Evolutionary conservation across 2,113 vertebrate genomes (phyloP).

Genomic region (Agapornis roseicollis): DNA sequence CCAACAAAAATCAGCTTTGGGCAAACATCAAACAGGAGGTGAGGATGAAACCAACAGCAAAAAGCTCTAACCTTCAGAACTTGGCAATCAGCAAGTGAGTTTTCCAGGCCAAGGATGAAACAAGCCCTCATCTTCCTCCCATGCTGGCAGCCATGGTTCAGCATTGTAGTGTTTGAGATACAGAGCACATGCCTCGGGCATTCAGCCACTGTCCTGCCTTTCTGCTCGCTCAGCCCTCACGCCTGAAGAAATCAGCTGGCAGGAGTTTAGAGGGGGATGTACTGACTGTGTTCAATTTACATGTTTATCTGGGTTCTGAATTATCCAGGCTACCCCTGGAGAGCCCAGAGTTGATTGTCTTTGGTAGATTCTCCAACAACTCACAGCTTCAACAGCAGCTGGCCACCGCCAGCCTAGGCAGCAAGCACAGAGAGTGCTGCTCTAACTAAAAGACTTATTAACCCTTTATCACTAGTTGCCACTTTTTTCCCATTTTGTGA

Average conservation of each 20-base stretch:
- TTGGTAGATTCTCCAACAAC: background rate
- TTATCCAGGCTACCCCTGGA: background rate
- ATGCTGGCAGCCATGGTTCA: accelerated
- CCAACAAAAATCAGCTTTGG: background rate
- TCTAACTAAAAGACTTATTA: background rate
- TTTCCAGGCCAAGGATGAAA: background rate
- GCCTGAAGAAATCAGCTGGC: background rate
- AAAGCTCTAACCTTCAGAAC: background rate
- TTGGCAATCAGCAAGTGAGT: background rate
- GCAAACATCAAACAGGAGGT: background rate
- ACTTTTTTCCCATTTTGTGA: background rate
- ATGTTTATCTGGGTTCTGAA: background rate
- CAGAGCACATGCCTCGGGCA: accelerated
- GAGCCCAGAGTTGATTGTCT: background rate
- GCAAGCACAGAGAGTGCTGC: background rate
- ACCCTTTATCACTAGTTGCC: background rate
- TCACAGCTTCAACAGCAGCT: accelerated
- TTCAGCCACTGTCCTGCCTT: background rate
- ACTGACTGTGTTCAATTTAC: background rate
- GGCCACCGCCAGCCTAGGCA: background rate
- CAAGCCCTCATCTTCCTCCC: background rate
- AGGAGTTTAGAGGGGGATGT: background rate
- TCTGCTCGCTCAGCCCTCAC: background rate
- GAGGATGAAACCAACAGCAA: background rate
- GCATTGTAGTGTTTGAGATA: accelerated